phyloP scores from a whole-genome alignment of 2,888 invertebrate species.

The Sturmia bella region DNA sequence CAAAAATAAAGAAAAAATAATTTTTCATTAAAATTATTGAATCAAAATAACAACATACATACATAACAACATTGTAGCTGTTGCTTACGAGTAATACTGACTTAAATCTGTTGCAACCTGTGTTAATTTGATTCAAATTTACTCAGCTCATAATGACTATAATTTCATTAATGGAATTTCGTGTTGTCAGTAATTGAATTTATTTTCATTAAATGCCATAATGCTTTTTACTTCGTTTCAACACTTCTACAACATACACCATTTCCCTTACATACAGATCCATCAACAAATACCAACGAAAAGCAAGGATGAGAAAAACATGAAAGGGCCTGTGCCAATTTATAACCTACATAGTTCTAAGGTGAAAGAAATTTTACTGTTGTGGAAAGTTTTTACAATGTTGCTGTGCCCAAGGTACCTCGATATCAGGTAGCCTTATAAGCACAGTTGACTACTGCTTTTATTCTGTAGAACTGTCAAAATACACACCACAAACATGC shows the following conservation, averaged over 20 bases:
- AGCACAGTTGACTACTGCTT: too few species aligned
- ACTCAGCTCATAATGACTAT: slow-evolving; percentile 76
- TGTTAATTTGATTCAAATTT: slow-evolving; percentile 68
- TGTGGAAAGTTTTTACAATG: too few species aligned
- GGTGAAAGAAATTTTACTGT: too few species aligned
- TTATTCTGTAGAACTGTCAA: too few species aligned
- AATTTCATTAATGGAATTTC: slow-evolving; percentile 80
- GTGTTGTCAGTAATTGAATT: slow-evolving; percentile 82
- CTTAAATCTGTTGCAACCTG: slow-evolving; percentile 57
- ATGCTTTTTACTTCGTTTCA: slow-evolving; percentile 34
- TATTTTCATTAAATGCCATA: slow-evolving; percentile 79
- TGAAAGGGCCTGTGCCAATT: too few species aligned
- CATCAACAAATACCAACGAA: too few species aligned
- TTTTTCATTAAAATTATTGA: not conserved
- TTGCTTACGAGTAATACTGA: not conserved
- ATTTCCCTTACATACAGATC: not conserved
- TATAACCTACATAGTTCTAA: too few species aligned
- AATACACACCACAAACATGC: too few species aligned
- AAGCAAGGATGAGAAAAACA: too few species aligned
- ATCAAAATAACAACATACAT: not conserved
- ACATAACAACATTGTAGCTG: slow-evolving; percentile 20
- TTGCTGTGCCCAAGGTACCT: too few species aligned
- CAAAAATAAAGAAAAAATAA: not conserved
- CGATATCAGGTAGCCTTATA: too few species aligned
- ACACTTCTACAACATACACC: slow-evolving; percentile 31